Evolutionary conservation across 2,113 vertebrate species (phyloP), one percentile per base, ranked within the genome.

Genomic region (Sarotherodon lohbergeri): DNA sequence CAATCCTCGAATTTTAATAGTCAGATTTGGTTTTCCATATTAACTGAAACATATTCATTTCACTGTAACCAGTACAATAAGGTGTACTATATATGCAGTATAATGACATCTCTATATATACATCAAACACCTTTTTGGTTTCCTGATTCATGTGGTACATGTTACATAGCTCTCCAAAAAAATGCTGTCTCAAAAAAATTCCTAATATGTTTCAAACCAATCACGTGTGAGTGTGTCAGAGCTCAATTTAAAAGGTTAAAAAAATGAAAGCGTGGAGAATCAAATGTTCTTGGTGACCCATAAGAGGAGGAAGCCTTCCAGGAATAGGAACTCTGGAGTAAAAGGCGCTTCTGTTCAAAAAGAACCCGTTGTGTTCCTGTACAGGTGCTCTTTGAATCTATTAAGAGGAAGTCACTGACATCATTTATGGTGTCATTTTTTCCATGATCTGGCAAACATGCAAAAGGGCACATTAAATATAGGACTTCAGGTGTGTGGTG

Each of bases 401-500:
- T 52, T 78, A 50, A 78, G 17, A 34, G 73, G 73, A 50, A 78
- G 46, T 52, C 46, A 78, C 4, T 57, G 32, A 82, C 32, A 34
- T 6, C 16, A 32, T 11, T 80, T 10, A 59, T 16, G 29, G 41
- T 50, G 19, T 52, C 36, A 24, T 78, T 83, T 68, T 52, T 11
- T 19, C n/a, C 39, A 79, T 61, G 5, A 52, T 41, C n/a, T 63
- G 32, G 8, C 14, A 36, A 85, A 63, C 43, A 19, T 63, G 32
- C 9, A 63, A 52, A 39, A 78, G 16, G 46, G 46, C 27, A 50
- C 27, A 52, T 78, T 34, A 78, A 32, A 29, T 32, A 32, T 11
- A 78, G 43, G 73, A 52, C 46, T 50, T 50, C 73, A 52, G 71
- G 46, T 78, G 71, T 52, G 73, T 78, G 46, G 43, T 78, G 46